These are phyloP conservation scores for Danio rerio DNA, from an alignment of 2,113 vertebrate species.

Conservation along the genomic window DNA sequence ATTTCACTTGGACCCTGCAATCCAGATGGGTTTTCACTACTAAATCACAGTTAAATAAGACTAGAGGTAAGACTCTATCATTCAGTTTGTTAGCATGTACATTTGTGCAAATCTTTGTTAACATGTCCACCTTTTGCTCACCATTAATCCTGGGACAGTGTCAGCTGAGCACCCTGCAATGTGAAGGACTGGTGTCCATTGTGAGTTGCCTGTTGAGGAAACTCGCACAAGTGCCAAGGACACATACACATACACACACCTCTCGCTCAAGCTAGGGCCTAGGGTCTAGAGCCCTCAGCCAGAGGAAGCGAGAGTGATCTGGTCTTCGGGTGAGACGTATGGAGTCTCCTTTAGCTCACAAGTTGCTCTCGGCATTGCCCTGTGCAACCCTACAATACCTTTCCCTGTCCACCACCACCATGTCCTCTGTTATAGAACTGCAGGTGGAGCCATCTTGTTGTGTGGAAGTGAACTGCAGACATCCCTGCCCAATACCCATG, in stretches of 20 bases:
- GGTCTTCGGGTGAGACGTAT: background rate
- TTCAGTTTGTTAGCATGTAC: background rate
- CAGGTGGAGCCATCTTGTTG: slow-evolving; percentile 60
- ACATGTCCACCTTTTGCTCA: slow-evolving; percentile 1
- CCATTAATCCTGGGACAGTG: background rate
- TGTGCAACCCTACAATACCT: slow-evolving; percentile 67
- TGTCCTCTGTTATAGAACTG: slow-evolving; percentile 66
- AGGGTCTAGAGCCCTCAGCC: background rate
- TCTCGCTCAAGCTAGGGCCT: background rate
- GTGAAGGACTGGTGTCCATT: slow-evolving; percentile 7
- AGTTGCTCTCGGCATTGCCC: slow-evolving; percentile 73
- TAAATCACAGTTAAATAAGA: background rate
- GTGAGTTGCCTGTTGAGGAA: background rate
- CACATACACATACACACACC: slow-evolving; percentile 10
- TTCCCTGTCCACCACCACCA: slow-evolving; percentile 64
- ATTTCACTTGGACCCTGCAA: background rate
- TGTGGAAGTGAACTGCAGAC: slow-evolving; percentile 48
- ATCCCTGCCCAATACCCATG: slow-evolving; percentile 46
- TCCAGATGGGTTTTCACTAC: background rate
- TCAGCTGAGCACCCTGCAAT: slow-evolving; percentile 1
- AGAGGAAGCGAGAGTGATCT: background rate
- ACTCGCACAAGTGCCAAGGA: background rate
- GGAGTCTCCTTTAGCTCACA: slow-evolving; percentile 65
- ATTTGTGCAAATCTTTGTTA: slow-evolving; percentile 2
- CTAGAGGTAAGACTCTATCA: slow-evolving; percentile 29